phyloP scores from a whole-genome alignment of 2,888 invertebrate genomes.

The Cremastobaeus sp. region DNA sequence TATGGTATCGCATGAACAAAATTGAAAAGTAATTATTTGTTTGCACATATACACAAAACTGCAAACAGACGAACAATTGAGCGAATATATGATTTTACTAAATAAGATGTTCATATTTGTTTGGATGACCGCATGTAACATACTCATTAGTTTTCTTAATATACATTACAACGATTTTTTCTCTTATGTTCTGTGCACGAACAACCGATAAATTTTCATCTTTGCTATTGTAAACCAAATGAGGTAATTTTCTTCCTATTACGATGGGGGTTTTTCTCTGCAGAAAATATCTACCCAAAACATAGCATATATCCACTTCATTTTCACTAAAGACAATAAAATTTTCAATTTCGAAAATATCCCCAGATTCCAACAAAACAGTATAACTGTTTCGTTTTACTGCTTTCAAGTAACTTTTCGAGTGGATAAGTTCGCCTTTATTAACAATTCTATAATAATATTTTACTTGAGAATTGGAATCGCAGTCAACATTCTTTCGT shows the following conservation, averaged over 20 bases:
- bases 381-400: conserved; percentile 27
- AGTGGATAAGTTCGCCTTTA: conserved; percentile 21
- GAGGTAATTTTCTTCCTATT: conserved; percentile 1
- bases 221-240: background rate
- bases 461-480: background rate
- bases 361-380: conserved; percentile 9
- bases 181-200: too few relatives aligned
- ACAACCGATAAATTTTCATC: too few relatives aligned
- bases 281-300: conserved; percentile 2
- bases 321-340: conserved; percentile 14
- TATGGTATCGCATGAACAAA: too few relatives aligned
- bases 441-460: conserved; percentile 11
- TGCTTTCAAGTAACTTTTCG: conserved; percentile 7
- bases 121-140: too few relatives aligned
- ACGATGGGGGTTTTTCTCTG: background rate
- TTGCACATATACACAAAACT: too few relatives aligned
- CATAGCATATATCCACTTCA: conserved; percentile 12
- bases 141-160: too few relatives aligned
- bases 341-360: conserved; percentile 29
- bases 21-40: too few relatives aligned
- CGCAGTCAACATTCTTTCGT: background rate
- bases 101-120: too few relatives aligned
- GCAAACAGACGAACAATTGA: too few relatives aligned
- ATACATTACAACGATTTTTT: too few relatives aligned
- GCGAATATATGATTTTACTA: too few relatives aligned